A percentile compares a stretch with the other conserved stretches of the same genome.
Evolutionary conservation across 2,888 invertebrate species (phyloP).

Genomic region (Icerya purchasi): DNA sequence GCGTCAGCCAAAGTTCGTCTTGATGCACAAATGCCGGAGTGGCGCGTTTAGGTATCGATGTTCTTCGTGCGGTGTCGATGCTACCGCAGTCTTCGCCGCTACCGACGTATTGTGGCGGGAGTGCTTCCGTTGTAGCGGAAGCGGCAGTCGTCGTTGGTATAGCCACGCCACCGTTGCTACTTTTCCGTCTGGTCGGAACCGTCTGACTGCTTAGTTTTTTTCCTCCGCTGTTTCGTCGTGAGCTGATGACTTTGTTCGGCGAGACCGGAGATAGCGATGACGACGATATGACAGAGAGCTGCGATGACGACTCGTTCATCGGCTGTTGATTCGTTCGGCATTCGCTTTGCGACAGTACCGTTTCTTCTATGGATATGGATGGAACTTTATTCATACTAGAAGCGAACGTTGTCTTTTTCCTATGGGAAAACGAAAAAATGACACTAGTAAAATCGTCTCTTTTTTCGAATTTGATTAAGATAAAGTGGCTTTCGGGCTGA

Average conservation of each 20-base stretch:
- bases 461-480: too few species aligned
- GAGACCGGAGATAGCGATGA: background rate
- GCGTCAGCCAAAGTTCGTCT: conserved; percentile 22
- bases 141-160: background rate
- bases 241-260: background rate
- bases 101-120: conserved; percentile 1
- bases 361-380: background rate
- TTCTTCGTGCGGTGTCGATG: conserved; percentile 20
- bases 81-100: background rate
- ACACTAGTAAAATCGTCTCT: too few species aligned
- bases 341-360: background rate
- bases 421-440: background rate
- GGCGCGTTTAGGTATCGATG: conserved; percentile 21
- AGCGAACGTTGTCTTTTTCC: conserved; percentile 7
- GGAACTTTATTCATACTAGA: conserved; percentile 4
- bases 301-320: background rate
- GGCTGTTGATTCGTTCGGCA: background rate
- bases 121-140: conserved; percentile 1
- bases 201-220: too few species aligned
- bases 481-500: too few species aligned
- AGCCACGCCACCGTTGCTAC: background rate
- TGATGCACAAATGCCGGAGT: conserved; percentile 21
- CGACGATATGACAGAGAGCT: background rate
- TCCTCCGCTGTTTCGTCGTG: background rate
- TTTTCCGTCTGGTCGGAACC: background rate